Evolutionary conservation across 2,797 vertebrate species (phyloP), one percentile per base, ranked within the genome.

Genomic region (Nannoperca australis): DNA sequence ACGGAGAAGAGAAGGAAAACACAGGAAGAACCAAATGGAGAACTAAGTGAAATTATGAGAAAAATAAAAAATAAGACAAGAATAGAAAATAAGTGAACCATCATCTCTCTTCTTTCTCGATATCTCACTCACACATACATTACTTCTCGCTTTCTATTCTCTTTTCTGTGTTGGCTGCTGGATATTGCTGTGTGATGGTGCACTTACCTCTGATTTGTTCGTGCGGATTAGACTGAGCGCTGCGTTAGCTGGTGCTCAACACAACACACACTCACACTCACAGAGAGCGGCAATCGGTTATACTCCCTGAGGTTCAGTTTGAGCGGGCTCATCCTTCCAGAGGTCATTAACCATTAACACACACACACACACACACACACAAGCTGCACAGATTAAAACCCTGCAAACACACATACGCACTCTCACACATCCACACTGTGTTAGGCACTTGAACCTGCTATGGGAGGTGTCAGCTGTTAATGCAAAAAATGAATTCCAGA

Each of bases 281-380:
- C 24, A 54, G 14, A 70, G 22, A 40, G 27, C 70, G n/a, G 74
- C 70, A 78, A 90, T 85, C 20, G 59, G 68, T 87, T 61, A 66
- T 78, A 86, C 87, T 89, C 91, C 93, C 92, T 11, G 55, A 87
- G 91, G 91, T 92, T 93, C 79, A 59, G 70, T 83, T 85, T 87
- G 83, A 94, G 91, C 91, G 79, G 88, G 71, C 89, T 93, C 91
- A 86, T 93, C 84, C 84, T 87, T 89, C 79, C 78, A 92, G 81
- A 90, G 90, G 85, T 88, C 89, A 93, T 93, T 93, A 92, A 72
- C 44, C 34, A 88, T 84, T 81, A 67, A 53, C 44, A 56, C 68
- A 73, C 65, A 67, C 81, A 60, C 65, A 55, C 63, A 68, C 24
- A 58, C 5, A 61, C 64, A 77, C 54, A 61, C 40, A 75, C 14